Conservation (phyloP, 2,888 invertebrate genomes). For the Netelia virgata region DNA sequence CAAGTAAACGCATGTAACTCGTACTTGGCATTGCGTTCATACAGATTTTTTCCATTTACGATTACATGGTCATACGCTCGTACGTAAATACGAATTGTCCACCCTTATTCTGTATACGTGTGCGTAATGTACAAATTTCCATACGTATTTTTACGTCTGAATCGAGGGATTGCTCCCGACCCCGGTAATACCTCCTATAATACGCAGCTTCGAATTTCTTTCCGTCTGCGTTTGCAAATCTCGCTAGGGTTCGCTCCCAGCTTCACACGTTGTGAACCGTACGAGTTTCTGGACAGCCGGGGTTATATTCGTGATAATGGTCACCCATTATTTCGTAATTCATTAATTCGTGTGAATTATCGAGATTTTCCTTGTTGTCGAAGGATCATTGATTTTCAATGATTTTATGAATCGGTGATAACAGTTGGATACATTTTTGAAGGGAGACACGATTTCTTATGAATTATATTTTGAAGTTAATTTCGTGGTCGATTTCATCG, state of each 20-base stretch:
- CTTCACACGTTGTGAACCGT: background rate
- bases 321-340: too few relatives aligned
- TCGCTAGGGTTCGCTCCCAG: background rate
- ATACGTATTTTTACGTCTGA: constrained; percentile 47
- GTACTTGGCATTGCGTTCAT: background rate
- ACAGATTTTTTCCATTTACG: background rate
- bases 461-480: too few relatives aligned
- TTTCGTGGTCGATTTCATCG: too few relatives aligned
- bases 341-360: too few relatives aligned
- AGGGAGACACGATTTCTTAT: too few relatives aligned
- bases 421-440: too few relatives aligned
- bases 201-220: background rate
- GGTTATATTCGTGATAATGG: background rate
- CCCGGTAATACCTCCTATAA: constrained; percentile 1
- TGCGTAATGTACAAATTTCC: constrained; percentile 3
- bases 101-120: background rate
- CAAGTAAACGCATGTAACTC: too few relatives aligned
- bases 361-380: too few relatives aligned
- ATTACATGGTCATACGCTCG: background rate
- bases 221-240: constrained; percentile 12
- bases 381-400: too few relatives aligned
- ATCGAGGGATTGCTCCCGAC: background rate
- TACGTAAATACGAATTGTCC: background rate
- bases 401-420: too few relatives aligned
- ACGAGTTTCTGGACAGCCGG: constrained; percentile 14